phyloP scores from a whole-genome alignment of 2,888 invertebrate species.

The Tigriopus californicus region DNA sequence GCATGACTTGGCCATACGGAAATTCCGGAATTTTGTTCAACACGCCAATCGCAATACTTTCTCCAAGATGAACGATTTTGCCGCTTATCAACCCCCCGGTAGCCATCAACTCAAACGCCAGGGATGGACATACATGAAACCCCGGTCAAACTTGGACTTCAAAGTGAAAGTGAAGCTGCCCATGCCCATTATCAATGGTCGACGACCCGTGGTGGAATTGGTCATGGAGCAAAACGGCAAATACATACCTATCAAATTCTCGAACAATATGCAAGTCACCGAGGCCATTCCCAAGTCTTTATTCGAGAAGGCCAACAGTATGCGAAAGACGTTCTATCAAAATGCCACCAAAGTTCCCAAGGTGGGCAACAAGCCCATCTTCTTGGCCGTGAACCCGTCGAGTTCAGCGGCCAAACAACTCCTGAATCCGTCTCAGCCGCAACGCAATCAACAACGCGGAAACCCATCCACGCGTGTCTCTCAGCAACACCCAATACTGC shows the following conservation, averaged over 20 bases:
- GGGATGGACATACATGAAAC: not conserved
- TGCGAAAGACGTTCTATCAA: conserved; percentile 6
- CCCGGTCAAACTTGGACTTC: not conserved
- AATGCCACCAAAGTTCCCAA: conserved; percentile 7
- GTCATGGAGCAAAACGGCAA: conserved; percentile 3
- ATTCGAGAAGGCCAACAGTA: conserved; percentile 4
- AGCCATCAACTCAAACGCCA: not conserved
- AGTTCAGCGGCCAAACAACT: not conserved
- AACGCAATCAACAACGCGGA: not conserved
- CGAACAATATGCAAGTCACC: conserved; percentile 11
- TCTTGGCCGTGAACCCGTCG: conserved; percentile 11
- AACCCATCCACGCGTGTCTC: not conserved
- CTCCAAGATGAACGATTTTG: not conserved
- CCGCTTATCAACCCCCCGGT: not conserved
- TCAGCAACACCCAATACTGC: not conserved
- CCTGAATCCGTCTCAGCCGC: not conserved
- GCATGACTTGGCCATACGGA: conserved; percentile 13
- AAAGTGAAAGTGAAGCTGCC: conserved; percentile 10
- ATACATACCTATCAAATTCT: conserved; percentile 14
- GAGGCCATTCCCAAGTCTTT: conserved; percentile 10
- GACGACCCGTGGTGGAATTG: conserved; percentile 12
- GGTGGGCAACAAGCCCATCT: conserved; percentile 6
- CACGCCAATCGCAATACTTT: not conserved
- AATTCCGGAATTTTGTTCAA: conserved; percentile 6
- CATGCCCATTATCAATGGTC: conserved; percentile 4